Conservation (phyloP, 2,888 invertebrate species). For the Plusia festucae region DNA sequence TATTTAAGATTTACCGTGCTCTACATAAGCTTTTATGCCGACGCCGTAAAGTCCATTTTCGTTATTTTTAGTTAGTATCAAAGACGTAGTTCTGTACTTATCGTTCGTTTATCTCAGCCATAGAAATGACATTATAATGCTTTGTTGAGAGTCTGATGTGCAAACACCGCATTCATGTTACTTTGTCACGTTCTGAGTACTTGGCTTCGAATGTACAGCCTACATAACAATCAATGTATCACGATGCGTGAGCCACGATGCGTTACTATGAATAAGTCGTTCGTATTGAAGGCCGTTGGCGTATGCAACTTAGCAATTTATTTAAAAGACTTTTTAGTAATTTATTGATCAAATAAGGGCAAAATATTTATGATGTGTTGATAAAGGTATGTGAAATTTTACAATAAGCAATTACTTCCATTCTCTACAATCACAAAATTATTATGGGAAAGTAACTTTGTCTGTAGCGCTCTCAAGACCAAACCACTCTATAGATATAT, state of each 20-base stretch:
- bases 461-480: too few species aligned
- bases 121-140: conserved; percentile 1
- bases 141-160: background rate
- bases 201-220: conserved; percentile 13
- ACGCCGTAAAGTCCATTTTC: background rate
- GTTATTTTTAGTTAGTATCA: background rate
- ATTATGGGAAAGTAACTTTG: too few species aligned
- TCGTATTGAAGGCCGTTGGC: background rate
- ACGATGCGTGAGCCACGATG: conserved; percentile 3
- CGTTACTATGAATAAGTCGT: background rate
- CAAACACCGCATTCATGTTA: conserved; percentile 2
- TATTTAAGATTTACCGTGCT: too few species aligned
- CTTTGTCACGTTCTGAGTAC: conserved; percentile 6
- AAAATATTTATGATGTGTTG: too few species aligned
- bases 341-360: too few species aligned
- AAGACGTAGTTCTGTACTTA: background rate
- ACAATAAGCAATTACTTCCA: too few species aligned
- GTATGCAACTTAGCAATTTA: background rate
- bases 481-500: too few species aligned
- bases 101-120: conserved; percentile 1
- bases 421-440: too few species aligned
- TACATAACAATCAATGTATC: conserved; percentile 3
- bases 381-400: too few species aligned
- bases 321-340: background rate
- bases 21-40: background rate